These are phyloP conservation scores for Syngnathus acus DNA, from an alignment of 2,797 vertebrate genomes.

Conservation along the genomic window DNA sequence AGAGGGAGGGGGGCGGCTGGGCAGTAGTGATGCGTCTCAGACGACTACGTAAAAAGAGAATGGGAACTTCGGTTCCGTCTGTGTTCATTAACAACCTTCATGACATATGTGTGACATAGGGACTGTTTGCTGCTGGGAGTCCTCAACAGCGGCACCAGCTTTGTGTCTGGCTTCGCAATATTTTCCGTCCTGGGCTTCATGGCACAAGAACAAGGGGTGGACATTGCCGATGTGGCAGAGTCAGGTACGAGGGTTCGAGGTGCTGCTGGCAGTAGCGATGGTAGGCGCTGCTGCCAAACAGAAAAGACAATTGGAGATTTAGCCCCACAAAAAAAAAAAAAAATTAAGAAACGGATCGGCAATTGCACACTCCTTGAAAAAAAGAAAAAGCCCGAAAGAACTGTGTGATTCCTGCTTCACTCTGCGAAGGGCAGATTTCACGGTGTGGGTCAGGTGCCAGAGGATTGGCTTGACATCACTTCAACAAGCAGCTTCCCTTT, in stretches of 20 bases:
- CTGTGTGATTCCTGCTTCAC: conserved; percentile 21
- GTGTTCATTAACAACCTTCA: conserved; percentile 88
- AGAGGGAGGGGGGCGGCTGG: conserved; percentile 28
- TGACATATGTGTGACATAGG: conserved; percentile 99
- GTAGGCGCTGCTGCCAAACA: conserved; percentile 82
- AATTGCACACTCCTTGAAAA: conserved; percentile 55
- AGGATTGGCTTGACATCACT: conserved; percentile 26
- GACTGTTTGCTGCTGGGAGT: conserved; percentile 99
- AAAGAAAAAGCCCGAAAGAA: too few species aligned
- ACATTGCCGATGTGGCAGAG: conserved; percentile 99
- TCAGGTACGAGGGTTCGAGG: conserved; percentile 92
- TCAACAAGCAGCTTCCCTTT: conserved; percentile 12
- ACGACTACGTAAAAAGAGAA: conserved; percentile 68
- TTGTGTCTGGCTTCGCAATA: conserved; percentile 96
- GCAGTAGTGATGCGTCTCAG: conserved; percentile 59
- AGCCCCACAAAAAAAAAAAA: conserved; percentile 14
- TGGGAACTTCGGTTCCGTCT: conserved; percentile 81
- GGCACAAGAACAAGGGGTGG: conserved; percentile 99
- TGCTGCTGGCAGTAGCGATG: conserved; percentile 77
- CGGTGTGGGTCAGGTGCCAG: conserved; percentile 23
- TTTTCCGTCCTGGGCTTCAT: conserved; percentile 97
- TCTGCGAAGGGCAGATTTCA: conserved; percentile 26
- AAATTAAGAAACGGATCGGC: conserved; percentile 48
- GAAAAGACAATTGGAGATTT: conserved; percentile 41
- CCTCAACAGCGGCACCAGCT: conserved; percentile 99